Evolutionary conservation across 2,113 vertebrate genomes (phyloP).

Genomic region (Anoplopoma fimbria): DNA sequence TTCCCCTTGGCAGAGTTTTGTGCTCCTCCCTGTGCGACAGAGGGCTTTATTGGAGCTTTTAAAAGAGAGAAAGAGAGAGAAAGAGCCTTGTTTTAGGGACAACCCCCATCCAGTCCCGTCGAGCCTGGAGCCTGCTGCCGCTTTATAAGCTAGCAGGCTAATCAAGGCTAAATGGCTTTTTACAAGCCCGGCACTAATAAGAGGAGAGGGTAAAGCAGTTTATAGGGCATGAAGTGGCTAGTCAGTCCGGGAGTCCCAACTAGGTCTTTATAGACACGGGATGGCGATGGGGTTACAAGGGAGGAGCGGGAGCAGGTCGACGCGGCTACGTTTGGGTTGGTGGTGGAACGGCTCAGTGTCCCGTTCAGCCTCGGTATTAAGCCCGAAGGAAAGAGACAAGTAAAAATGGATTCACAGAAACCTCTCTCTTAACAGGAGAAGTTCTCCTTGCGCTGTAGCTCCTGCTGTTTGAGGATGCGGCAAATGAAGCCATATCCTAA

Average conservation of each 20-base stretch:
- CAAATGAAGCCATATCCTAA: slow-evolving; percentile 50
- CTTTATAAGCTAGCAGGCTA: slow-evolving; percentile 88
- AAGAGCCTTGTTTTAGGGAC: slow-evolving; percentile 52
- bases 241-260: slow-evolving; percentile 40
- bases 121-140: slow-evolving; percentile 56
- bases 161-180: slow-evolving; percentile 92
- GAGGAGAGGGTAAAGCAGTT: slow-evolving; percentile 83
- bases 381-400: neutral
- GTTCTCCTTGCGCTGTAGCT: slow-evolving; percentile 6
- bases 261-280: slow-evolving; percentile 63
- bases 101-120: slow-evolving; percentile 32
- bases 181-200: slow-evolving; percentile 89
- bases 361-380: neutral
- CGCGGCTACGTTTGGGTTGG: neutral
- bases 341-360: too few relatives aligned
- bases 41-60: slow-evolving; percentile 75
- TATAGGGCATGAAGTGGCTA: slow-evolving; percentile 68
- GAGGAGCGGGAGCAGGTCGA: slow-evolving; percentile 18
- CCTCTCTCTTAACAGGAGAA: neutral
- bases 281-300: slow-evolving; percentile 35
- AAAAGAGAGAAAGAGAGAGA: slow-evolving; percentile 71
- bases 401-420: neutral
- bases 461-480: slow-evolving; percentile 49
- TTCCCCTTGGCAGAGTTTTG: slow-evolving; percentile 17
- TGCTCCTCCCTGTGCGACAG: slow-evolving; percentile 7